Percentiles rank a stretch among this genome's conserved stretches.
Conservation (phyloP, 2,113 vertebrate genomes). For the Enhydra lutris region DNA sequence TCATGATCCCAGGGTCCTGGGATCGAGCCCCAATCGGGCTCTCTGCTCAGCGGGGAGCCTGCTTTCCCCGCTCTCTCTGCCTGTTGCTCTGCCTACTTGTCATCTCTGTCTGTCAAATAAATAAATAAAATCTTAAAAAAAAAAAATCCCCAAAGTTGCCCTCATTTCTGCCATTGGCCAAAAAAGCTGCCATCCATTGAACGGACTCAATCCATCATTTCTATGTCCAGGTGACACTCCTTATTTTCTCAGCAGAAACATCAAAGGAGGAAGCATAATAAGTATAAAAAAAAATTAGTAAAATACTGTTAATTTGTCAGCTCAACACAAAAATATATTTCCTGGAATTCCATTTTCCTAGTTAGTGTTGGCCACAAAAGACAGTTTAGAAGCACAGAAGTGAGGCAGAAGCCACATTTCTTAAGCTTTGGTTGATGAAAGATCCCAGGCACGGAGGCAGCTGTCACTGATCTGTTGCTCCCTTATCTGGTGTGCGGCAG, state of each 20-base stretch:
- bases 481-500: not conserved
- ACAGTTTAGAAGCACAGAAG: not conserved
- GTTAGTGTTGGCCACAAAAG: not conserved
- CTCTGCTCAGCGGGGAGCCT: no score
- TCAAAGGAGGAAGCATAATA: not conserved
- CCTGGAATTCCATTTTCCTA: not conserved
- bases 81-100: no score
- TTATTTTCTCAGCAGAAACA: not conserved
- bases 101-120: no score
- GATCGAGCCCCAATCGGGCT: no score
- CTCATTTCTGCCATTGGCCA: not conserved
- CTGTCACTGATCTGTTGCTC: not conserved
- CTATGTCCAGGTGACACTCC: not conserved
- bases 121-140: no score
- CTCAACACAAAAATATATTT: not conserved
- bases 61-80: no score
- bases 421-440: not conserved
- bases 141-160: not conserved
- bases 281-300: not conserved
- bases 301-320: not conserved
- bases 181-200: not conserved
- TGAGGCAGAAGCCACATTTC: not conserved
- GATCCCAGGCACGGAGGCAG: not conserved
- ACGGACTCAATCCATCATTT: not conserved
- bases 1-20: no score